Evolutionary conservation across 2,797 vertebrate genomes (phyloP).

Genomic region (Atherinosoma microstoma): DNA sequence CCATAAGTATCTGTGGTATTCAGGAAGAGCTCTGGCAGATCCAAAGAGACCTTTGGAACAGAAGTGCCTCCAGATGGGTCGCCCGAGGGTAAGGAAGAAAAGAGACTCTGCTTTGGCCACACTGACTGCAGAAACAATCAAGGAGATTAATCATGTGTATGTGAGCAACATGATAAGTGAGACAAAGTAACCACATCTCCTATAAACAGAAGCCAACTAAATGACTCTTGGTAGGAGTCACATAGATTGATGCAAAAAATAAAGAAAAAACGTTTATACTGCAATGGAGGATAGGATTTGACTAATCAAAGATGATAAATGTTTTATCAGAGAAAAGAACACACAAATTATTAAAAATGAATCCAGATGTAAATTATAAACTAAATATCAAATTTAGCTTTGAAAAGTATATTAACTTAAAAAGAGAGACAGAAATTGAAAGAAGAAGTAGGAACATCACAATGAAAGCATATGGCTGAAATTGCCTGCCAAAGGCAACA

Average conservation of each 20-base stretch:
- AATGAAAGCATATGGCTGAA: constrained; percentile 65
- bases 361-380: constrained; percentile 16
- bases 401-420: constrained; percentile 3
- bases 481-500: constrained; percentile 53
- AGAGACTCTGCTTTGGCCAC: constrained; percentile 49
- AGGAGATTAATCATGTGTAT: constrained; percentile 75
- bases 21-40: constrained; percentile 54
- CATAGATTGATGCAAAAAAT: neutral
- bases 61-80: constrained; percentile 80
- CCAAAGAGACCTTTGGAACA: constrained; percentile 65
- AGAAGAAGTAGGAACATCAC: constrained; percentile 31
- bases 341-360: neutral
- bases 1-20: constrained; percentile 18
- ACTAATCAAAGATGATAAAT: neutral
- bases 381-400: constrained; percentile 14
- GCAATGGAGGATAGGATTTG: neutral
- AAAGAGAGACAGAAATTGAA: neutral
- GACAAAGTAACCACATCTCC: constrained; percentile 1
- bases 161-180: constrained; percentile 72
- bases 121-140: constrained; percentile 50
- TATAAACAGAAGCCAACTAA: neutral
- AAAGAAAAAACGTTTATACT: neutral
- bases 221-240: neutral
- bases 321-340: fast-evolving
- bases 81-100: constrained; percentile 68